Evolutionary conservation across 2,888 invertebrate species (phyloP).

Genomic region (Acronicta aceris): DNA sequence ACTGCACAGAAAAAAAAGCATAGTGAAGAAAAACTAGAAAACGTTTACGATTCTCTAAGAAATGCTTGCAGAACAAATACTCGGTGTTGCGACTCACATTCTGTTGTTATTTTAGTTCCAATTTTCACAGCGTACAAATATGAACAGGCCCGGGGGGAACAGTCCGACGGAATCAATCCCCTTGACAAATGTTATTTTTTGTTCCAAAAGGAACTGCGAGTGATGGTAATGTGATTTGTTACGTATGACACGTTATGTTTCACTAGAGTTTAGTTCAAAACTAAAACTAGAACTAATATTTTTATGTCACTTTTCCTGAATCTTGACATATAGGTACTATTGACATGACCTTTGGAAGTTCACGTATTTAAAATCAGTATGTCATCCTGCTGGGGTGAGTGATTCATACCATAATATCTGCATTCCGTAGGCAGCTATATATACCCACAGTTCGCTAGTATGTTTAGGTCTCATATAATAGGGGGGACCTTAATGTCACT

Average conservation of each 20-base stretch:
- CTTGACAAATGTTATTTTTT: conserved; percentile 39
- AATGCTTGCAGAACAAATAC: conserved; percentile 38
- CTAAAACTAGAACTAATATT: not conserved
- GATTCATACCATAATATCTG: no score
- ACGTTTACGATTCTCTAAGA: not conserved
- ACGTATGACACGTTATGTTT: not conserved
- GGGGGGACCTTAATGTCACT: no score
- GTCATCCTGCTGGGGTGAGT: no score
- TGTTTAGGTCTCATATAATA: no score
- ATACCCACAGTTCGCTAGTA: no score
- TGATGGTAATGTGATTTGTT: conserved; percentile 11
- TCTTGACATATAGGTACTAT: not conserved
- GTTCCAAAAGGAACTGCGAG: conserved; percentile 10
- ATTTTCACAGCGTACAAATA: conserved; percentile 56
- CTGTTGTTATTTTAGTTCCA: conserved; percentile 55
- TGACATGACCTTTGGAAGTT: no score
- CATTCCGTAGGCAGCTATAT: no score
- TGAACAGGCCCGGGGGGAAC: conserved; percentile 37
- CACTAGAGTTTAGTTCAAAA: not conserved
- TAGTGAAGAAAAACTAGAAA: no score
- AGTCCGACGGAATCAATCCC: conserved; percentile 40
- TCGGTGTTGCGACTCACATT: conserved; percentile 19
- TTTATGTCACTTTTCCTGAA: not conserved
- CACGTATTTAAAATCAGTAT: no score
- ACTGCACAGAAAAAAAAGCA: no score